Base-by-base conservation (phyloP, 2,797 vertebrate genomes). In the Varecia variegata region DNA sequence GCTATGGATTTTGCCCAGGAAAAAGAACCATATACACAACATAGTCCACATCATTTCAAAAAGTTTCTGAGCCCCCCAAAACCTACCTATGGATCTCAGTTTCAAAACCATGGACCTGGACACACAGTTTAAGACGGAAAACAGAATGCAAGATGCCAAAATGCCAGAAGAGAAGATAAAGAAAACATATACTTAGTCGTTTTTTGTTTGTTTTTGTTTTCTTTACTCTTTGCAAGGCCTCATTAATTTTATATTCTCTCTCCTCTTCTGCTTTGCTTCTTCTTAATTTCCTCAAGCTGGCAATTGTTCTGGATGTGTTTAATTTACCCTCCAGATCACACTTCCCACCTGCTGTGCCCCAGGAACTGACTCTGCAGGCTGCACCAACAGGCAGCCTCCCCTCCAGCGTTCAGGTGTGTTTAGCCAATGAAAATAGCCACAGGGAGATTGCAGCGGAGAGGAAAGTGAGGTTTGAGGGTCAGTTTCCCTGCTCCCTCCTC, bases 161-260 rank as follows among this genome's bases (percentile, higher is more conserved):
- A 87, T 50, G 2, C 11, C 40, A 35, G 38, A 86, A 60, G 10
- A 4, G 2, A 60, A 81, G 21, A 88, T 79, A 84, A 88, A 85
- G 73, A 85, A 90, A 94, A 91, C 13, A 45, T 70, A 87, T 1
- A 79, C 20, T 62, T 15, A 3, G 35, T 21, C 1, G 1, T 15
- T 62, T 56, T 52, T 21, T 54, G 18, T 50, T 50, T 50, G 15
- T 5, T 20, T 9, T 23, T 23, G 43, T 23, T 56, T 56, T 23
- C 93, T 91, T 74, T 12, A 65, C 23, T 70, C 25, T 81, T 95
- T n/a, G 81, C 3, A 25, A 80, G 27, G 7, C 38, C 45, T 95
- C 67, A 81, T 76, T 88, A 74, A 88, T 96, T 85, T 56, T 81
- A 27, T 43, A 85, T 43, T 93, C 79, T 70, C 43, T 45, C 43